Percentiles rank a stretch among this genome's conserved stretches.
Evolutionary conservation across 2,888 invertebrate species (phyloP).

Genomic region (Orchestes rusci): DNA sequence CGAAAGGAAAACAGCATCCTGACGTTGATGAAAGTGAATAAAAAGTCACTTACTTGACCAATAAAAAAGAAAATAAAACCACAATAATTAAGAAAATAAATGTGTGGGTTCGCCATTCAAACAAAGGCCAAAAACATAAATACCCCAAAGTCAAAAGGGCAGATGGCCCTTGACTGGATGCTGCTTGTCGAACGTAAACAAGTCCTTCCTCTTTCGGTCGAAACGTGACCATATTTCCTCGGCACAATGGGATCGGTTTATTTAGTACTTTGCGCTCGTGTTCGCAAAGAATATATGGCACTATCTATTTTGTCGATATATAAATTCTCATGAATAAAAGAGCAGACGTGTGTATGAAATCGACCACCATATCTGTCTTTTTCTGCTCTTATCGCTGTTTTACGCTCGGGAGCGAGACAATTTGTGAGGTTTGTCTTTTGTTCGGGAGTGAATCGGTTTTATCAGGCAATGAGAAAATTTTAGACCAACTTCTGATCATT

Average conservation of each 20-base stretch:
- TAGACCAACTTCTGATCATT: no score
- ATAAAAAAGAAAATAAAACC: no score
- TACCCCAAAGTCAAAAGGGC: no score
- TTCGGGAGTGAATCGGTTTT: background rate
- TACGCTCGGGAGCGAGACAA: constrained; percentile 11
- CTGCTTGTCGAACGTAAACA: no score
- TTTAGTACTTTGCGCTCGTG: constrained; percentile 28
- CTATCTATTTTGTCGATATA: constrained; percentile 26
- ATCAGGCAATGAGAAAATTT: no score
- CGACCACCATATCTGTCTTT: constrained; percentile 9
- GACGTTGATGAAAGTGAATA: no score
- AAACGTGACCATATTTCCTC: constrained; percentile 28
- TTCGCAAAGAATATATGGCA: constrained; percentile 24
- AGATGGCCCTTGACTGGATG: no score
- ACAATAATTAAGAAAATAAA: no score
- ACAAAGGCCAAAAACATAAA: no score
- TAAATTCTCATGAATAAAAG: constrained; percentile 26
- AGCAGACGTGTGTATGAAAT: constrained; percentile 21
- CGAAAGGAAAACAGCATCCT: no score
- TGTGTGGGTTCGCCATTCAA: no score
- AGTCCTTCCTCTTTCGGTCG: constrained; percentile 5
- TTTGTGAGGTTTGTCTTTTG: constrained; percentile 1
- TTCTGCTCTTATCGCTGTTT: constrained; percentile 13
- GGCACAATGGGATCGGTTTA: constrained; percentile 27
- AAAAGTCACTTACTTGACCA: no score